These are phyloP conservation scores for Centropus unirufus DNA, from an alignment of 2,113 vertebrate species.

Conservation along the genomic window DNA sequence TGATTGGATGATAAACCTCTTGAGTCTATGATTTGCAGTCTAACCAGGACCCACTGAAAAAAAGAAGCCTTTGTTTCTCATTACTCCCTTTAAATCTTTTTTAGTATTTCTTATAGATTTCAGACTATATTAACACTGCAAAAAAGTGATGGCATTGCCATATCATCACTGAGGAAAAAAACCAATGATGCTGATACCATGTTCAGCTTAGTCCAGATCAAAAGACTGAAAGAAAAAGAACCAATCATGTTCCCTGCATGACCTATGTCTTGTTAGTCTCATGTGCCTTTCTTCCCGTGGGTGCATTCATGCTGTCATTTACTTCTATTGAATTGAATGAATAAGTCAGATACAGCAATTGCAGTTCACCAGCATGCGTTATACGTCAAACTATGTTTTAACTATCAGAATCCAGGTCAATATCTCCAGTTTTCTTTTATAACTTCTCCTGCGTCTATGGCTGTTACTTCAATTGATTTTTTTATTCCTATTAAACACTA, in stretches of 20 bases:
- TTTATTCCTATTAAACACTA: background rate
- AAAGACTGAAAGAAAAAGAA: background rate
- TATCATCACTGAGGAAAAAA: background rate
- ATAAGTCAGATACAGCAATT: background rate
- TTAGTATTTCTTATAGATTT: background rate
- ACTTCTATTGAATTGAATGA: background rate
- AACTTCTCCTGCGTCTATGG: background rate
- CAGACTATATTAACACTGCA: background rate
- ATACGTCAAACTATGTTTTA: background rate
- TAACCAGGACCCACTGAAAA: background rate
- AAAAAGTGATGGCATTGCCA: background rate
- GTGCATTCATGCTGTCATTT: background rate
- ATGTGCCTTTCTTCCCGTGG: background rate
- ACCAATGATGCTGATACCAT: background rate
- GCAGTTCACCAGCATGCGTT: background rate
- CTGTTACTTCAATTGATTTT: background rate
- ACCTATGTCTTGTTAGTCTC: background rate
- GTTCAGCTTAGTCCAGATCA: background rate
- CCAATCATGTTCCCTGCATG: background rate
- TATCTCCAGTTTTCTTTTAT: background rate
- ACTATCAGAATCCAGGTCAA: background rate
- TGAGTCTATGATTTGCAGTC: background rate
- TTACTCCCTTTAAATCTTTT: background rate
- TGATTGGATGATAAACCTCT: background rate
- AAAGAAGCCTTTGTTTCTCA: background rate